phyloP scores from a whole-genome alignment of 2,888 invertebrate species.

The Agrochola litura region DNA sequence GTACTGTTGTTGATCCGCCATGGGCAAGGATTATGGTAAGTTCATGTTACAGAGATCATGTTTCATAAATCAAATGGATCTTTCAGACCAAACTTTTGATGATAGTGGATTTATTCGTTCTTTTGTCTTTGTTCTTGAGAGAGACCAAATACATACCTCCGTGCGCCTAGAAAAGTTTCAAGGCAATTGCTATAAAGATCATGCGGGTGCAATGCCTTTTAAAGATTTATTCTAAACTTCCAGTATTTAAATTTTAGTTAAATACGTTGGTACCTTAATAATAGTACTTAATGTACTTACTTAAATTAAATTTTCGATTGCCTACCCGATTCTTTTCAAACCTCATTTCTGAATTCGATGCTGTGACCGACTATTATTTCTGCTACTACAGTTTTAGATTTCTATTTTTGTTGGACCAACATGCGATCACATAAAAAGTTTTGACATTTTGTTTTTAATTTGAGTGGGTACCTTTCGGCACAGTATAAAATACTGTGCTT shows the following conservation, averaged over 20 bases:
- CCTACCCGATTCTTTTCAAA: slow-evolving; percentile 11
- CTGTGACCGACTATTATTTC: slow-evolving; percentile 22
- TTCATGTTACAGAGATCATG: slow-evolving; percentile 33
- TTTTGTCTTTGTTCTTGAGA: neutral
- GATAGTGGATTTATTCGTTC: neutral
- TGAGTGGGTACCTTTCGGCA: neutral
- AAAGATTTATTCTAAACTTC: neutral
- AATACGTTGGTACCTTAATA: neutral
- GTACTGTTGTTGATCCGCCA: slow-evolving; percentile 53
- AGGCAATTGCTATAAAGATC: slow-evolving; percentile 22
- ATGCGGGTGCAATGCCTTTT: slow-evolving; percentile 29
- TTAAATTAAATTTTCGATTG: neutral
- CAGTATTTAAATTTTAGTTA: no score
- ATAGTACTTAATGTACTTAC: neutral
- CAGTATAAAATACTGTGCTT: slow-evolving; percentile 7
- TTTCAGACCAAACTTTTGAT: neutral
- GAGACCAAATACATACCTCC: neutral
- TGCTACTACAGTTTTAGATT: slow-evolving; percentile 47
- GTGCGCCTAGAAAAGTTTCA: slow-evolving; percentile 26
- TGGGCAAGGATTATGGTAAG: slow-evolving; percentile 85
- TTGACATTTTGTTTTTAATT: slow-evolving; percentile 19
- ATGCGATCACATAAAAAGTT: slow-evolving; percentile 18
- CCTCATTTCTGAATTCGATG: slow-evolving; percentile 22
- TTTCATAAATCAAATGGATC: neutral
- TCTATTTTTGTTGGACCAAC: slow-evolving; percentile 56